Evolutionary conservation across 2,888 invertebrate species (phyloP), one percentile per base, ranked within the genome.

Genomic region (Amphimallon solstitiale): DNA sequence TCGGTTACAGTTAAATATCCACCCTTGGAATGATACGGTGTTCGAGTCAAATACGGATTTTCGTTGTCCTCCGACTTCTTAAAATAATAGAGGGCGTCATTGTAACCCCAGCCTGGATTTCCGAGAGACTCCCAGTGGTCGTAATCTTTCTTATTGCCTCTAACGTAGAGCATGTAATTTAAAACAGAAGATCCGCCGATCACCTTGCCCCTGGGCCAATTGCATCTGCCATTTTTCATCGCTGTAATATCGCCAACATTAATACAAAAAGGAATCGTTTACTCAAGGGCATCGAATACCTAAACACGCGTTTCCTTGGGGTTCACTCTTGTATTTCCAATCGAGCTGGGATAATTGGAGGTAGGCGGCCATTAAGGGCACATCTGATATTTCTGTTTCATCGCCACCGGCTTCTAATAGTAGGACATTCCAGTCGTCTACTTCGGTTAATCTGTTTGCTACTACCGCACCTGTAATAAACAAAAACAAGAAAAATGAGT

Each of bases 261-360:
- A 21, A 54, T 49, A 49, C 6, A 49, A 2, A 7, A 49, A 1
- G 17, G 1, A 5, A 2, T 23, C 7, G 2, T 21, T 19, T 19
- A 21, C 10, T 1, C 10, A 7, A 19, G 14, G n/a, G 17, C 15
- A 38, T 43, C 29, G 2, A 54, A 51, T 84, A 93, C 94, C 94
- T 77, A 94, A 84, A 79, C 95, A 95, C 12, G 90, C 87, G 3
- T 88, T 90, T 43, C 90, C 90, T 75, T 93, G 91, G 0, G 95
- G 94, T 78, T 96, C 95, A 1, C 94, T 94, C 82, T 95, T 95
- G 80, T 95, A 96, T 77, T 93, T 90, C 96, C 95, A 96, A 80
- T 96, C 96, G 59, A 95, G 84, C 78, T 93, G 90, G 69, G 93
- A 94, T 7, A 94, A 85, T 80, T 95, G 95, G 61, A 95, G 83